A percentile compares a stretch with the other conserved stretches of the same genome.
Evolutionary conservation across 2,113 vertebrate genomes (phyloP).

Genomic region (Peromyscus californicus): DNA sequence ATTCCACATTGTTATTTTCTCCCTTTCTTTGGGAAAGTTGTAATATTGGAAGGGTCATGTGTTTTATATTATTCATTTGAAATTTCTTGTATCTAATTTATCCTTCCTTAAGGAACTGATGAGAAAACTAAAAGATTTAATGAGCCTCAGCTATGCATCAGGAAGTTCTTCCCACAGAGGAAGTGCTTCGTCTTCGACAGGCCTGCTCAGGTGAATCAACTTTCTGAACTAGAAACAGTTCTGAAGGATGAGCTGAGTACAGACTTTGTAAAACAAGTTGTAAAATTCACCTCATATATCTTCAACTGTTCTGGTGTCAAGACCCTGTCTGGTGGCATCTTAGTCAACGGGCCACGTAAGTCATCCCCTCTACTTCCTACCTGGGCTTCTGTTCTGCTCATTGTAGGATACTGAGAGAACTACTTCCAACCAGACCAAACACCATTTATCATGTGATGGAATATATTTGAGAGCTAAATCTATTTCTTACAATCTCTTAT

Average conservation of each 20-base stretch:
- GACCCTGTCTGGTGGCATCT: conserved; percentile 66
- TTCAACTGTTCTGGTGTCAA: conserved; percentile 64
- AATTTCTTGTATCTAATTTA: neutral
- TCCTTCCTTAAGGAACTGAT: conserved; percentile 44
- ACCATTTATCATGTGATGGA: neutral
- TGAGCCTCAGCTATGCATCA: conserved; percentile 73
- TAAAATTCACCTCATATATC: conserved; percentile 71
- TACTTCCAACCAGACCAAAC: neutral
- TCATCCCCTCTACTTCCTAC: neutral
- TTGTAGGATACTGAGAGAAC: neutral
- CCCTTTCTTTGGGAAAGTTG: neutral
- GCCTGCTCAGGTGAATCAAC: neutral
- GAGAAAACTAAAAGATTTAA: conserved; percentile 47
- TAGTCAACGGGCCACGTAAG: conserved; percentile 76
- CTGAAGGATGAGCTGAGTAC: conserved; percentile 54
- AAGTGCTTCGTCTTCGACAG: conserved; percentile 83
- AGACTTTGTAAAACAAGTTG: conserved; percentile 64
- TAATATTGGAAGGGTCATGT: neutral
- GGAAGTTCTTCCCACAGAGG: conserved; percentile 75
- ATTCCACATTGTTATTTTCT: neutral
- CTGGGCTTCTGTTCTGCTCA: neutral
- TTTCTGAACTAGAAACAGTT: conserved; percentile 69
- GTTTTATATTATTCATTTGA: neutral
- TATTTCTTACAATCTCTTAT: neutral
- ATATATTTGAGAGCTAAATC: neutral